A percentile compares a stretch with the other conserved stretches of the same genome.
Conservation (phyloP, 2,797 vertebrate genomes). For the Odontamblyopus lacepedii region DNA sequence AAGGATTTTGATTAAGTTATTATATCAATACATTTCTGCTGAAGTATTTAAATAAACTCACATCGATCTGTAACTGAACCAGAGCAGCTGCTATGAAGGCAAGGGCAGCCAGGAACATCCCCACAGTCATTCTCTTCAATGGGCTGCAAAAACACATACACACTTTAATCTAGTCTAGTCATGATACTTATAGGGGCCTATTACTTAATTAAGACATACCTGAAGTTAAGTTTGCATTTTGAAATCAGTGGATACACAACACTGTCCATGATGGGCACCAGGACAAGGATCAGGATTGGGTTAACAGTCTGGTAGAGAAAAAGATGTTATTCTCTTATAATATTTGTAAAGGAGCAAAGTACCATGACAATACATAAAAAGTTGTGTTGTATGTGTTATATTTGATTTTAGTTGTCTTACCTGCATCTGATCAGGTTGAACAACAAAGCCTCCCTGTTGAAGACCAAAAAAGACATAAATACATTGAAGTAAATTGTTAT, state of each 20-base stretch:
- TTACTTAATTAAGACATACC: slow-evolving; percentile 71
- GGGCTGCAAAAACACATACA: slow-evolving; percentile 75
- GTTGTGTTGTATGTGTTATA: neutral
- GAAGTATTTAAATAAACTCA: slow-evolving; percentile 69
- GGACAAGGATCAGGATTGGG: slow-evolving; percentile 86
- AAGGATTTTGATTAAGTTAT: neutral
- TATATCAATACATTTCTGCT: neutral
- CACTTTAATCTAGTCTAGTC: neutral
- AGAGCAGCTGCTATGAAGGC: slow-evolving; percentile 90
- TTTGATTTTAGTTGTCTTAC: slow-evolving; percentile 60
- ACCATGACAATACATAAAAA: no score
- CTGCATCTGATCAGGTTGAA: slow-evolving; percentile 98
- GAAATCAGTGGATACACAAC: slow-evolving; percentile 86
- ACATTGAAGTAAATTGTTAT: neutral
- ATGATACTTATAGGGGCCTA: no score
- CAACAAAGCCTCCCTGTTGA: slow-evolving; percentile 78
- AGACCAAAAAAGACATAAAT: slow-evolving; percentile 12
- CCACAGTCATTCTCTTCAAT: slow-evolving; percentile 88
- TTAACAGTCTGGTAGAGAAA: slow-evolving; percentile 84
- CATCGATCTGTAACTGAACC: slow-evolving; percentile 91
- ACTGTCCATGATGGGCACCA: slow-evolving; percentile 88
- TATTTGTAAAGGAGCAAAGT: neutral
- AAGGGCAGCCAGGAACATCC: slow-evolving; percentile 91
- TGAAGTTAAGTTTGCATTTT: slow-evolving; percentile 91
- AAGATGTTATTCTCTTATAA: neutral